Evolutionary conservation across 2,888 invertebrate species (phyloP), one percentile per base, ranked within the genome.

Genomic region (Eustalomyia histrio): DNA sequence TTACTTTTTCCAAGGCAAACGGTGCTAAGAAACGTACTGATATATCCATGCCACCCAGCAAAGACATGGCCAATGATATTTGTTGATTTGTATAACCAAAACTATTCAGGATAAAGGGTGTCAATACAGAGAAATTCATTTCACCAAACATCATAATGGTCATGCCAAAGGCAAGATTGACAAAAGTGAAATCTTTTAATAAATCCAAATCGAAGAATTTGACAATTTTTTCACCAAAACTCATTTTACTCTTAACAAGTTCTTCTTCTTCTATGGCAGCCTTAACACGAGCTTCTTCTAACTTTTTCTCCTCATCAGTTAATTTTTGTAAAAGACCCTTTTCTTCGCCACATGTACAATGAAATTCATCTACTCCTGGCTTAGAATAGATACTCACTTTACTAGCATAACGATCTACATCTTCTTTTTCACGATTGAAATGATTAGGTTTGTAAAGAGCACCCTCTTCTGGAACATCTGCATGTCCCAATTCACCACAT

Each of bases 111-210:
- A 95, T 94, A 84, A 95, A 94, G 0, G 95, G 95, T 0, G 95
- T 95, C 65, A 95, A 87, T 60, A 95, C 92, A 0, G 95, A 94
- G 88, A 95, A 95, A 87, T 95, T 95, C 63, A 95, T 87, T 88
- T 95, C 95, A 18, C 93, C 93, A 84, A 95, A 95, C 87, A 93
- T 93, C n/a, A 94, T 94, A 57, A 95, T 90, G 14, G 94, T 94
- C 83, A 95, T 92, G 21, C 95, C 95, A 76, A 95, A 82, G 92
- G 94, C 94, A 53, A 95, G 90, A 85, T 94, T 95, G 6, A 95
- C 92, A 84, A 94, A 95, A 3, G 93, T 92, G 6, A 92, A 92
- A 88, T 95, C 95, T 84, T 92, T 92, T 35, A 95, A 86, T 60
- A 95, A 90, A 86, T 94, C 94, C 61, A 95, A 91, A 87, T 95